Evolutionary conservation across 2,888 invertebrate genomes (phyloP).

Genomic region (Adelognathus sp.): DNA sequence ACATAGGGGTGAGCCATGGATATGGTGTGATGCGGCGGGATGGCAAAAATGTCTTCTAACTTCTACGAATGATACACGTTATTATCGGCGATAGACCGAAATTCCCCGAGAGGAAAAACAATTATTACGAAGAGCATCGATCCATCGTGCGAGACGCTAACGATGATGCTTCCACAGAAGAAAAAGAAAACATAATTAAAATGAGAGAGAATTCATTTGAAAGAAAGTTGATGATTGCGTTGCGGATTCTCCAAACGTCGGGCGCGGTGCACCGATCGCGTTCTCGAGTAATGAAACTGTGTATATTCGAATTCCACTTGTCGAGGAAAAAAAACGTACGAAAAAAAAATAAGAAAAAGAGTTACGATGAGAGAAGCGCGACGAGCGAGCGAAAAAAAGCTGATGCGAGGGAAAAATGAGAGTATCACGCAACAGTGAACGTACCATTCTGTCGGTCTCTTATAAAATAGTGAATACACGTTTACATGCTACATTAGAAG

Average conservation of each 20-base stretch:
- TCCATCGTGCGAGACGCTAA: constrained; percentile 23
- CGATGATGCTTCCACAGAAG: constrained; percentile 15
- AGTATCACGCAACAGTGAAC: constrained; percentile 71
- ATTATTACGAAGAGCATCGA: constrained; percentile 22
- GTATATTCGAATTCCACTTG: constrained; percentile 36
- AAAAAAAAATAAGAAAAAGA: constrained; percentile 22
- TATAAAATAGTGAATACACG: constrained; percentile 74
- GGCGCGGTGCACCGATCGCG: constrained; percentile 63
- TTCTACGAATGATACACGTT: constrained; percentile 28
- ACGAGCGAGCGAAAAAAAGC: constrained; percentile 22
- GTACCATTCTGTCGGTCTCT: constrained; percentile 80
- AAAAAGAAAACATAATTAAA: constrained; percentile 6
- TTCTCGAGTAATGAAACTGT: constrained; percentile 67
- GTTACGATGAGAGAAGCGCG: not conserved
- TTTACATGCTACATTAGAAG: constrained; percentile 75
- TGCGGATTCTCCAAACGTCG: constrained; percentile 60
- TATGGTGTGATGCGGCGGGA: constrained; percentile 54
- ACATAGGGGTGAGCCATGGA: constrained; percentile 55
- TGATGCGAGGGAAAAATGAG: constrained; percentile 45
- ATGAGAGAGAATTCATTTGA: not conserved
- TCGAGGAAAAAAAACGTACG: constrained; percentile 17
- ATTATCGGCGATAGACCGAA: constrained; percentile 21
- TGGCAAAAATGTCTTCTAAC: constrained; percentile 41
- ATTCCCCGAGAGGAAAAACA: constrained; percentile 18
- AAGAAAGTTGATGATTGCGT: not conserved